A percentile compares a stretch with the other conserved stretches of the same genome.
These are phyloP conservation scores for Morinoia aosen DNA, from an alignment of 2,888 invertebrate genomes.

Conservation along the genomic window DNA sequence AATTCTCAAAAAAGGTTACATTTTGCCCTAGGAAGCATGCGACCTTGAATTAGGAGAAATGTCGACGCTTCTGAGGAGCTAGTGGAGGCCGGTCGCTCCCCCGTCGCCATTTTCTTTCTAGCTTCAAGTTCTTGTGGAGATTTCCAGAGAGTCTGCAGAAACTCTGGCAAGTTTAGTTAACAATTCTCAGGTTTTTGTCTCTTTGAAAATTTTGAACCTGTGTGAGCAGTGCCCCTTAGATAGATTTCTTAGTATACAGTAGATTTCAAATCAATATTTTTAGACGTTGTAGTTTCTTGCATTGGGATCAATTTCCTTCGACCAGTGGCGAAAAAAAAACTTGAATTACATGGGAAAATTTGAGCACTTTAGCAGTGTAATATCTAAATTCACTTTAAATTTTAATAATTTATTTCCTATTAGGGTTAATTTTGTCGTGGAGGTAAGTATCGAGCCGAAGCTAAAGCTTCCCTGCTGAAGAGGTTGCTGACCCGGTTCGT, in stretches of 20 bases:
- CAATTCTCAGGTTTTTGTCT: neutral
- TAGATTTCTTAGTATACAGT: neutral
- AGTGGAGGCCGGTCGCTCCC: neutral
- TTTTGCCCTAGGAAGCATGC: neutral
- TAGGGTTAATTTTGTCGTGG: neutral
- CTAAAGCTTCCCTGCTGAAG: neutral
- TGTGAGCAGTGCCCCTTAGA: neutral
- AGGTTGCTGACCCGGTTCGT: neutral
- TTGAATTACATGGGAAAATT: too few relatives aligned
- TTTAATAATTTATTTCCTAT: neutral
- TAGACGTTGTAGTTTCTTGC: neutral
- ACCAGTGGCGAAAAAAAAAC: neutral
- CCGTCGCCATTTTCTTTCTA: conserved; percentile 19
- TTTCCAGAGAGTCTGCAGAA: neutral
- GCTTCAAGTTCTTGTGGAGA: neutral
- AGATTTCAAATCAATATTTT: neutral
- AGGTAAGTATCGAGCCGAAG: neutral
- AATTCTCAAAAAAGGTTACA: neutral
- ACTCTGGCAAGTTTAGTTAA: neutral
- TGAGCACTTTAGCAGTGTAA: neutral
- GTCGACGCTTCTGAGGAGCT: neutral
- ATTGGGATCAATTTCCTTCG: neutral
- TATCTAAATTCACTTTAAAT: neutral
- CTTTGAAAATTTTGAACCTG: neutral
- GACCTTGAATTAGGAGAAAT: conserved; percentile 14